Conservation (phyloP, 2,797 vertebrate species). For the Oryzias dopingdopingensis region DNA sequence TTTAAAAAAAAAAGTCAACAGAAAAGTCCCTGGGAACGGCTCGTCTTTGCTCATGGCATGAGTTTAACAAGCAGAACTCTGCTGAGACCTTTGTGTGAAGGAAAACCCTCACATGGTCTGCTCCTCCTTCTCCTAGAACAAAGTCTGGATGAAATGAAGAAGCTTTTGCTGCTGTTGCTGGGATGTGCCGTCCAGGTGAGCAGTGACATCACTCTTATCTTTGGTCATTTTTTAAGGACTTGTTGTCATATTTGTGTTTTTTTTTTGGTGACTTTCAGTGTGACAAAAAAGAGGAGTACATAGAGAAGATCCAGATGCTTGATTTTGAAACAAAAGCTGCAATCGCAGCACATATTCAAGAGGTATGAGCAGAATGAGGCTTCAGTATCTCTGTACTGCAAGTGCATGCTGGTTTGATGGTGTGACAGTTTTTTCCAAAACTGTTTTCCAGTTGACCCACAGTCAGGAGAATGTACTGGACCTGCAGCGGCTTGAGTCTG, state of each 20-base stretch:
- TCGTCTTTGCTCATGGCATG: no score
- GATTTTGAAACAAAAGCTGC: constrained; percentile 94
- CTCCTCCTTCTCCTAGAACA: constrained; percentile 72
- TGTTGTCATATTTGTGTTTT: background rate
- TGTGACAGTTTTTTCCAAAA: background rate
- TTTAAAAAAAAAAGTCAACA: no score
- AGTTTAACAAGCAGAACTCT: no score
- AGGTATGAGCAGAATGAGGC: constrained; percentile 77
- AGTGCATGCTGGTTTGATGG: background rate
- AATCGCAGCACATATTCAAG: constrained; percentile 93
- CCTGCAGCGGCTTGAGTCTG: constrained; percentile 88
- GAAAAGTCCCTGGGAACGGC: no score
- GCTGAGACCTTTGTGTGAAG: constrained; percentile 1
- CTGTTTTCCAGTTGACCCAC: constrained; percentile 83
- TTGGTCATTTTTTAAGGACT: background rate
- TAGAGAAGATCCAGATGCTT: constrained; percentile 90
- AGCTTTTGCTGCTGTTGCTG: constrained; percentile 86
- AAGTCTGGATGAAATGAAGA: constrained; percentile 91
- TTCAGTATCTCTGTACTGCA: background rate
- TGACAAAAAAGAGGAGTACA: constrained; percentile 93
- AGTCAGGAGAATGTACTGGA: constrained; percentile 92
- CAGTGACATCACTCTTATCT: background rate
- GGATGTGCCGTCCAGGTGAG: constrained; percentile 96
- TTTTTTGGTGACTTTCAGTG: constrained; percentile 77
- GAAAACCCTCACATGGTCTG: constrained; percentile 10